Base-by-base conservation (phyloP, 2,888 invertebrate genomes). In the Cheilosia vulpina region DNA sequence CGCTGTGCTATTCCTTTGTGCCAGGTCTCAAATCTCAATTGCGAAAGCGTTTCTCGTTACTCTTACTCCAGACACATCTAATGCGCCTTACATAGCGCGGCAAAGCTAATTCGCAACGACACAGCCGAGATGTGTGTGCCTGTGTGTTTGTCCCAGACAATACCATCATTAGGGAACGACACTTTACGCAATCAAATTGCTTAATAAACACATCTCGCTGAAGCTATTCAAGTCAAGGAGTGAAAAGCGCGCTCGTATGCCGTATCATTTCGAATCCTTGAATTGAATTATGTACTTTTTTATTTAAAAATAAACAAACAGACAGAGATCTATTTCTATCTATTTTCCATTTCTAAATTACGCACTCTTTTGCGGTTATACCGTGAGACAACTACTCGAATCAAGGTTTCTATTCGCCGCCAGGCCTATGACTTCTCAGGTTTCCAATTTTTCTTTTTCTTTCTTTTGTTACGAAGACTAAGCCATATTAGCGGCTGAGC, bases 371-470 rank as follows among this genome's bases (percentile, higher is more conserved):
- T 57, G 68, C 45, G 68, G 68, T 68, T 68, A 45, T 21, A 13
- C 38, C 17, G 34, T 38, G 34, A 63, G 53, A 63, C 55, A 21
- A 4, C 13, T 38, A 38, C 63, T 63, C 43, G 31, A 63, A 73
- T 62, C 73, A 73, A 73, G 73, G 63, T 63, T 73, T 52, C 15
- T 73, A 50, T 53, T 15, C 52, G 52, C 62, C 62, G 62, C 52
- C 52, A 17, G 43, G 60, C 52, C 45, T 62, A 62, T 43, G 41
- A 53, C 72, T 62, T 21, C 72, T 72, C 45, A 55, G 55, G 15
- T 73, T 63, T 73, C 50, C 2, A 52, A 6, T 52, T 47, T 47
- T 63, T 47, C 47, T 4, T 38, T 52, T 19, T 7, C n/a, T 38
- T 65, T 27, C 50, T 38, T 15, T 6, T 41, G 17, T 31, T 55